These are phyloP conservation scores for Anas flavirostris DNA, from an alignment of 2,797 vertebrate species.

Conservation along the genomic window DNA sequence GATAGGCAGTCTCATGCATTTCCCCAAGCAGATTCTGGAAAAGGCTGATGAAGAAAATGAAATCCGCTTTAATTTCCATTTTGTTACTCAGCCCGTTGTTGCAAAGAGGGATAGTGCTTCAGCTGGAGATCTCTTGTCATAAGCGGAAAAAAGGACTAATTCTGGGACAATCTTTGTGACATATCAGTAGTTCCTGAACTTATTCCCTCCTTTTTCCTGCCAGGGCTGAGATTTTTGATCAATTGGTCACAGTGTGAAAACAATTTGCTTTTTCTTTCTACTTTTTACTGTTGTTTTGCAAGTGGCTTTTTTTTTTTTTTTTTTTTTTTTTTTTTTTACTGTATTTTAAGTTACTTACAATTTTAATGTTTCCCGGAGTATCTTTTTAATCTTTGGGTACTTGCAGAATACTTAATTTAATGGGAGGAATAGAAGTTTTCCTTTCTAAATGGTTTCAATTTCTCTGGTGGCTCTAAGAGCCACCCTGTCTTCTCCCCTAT, in stretches of 20 bases:
- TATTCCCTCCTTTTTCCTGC: neutral
- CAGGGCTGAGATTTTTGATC: neutral
- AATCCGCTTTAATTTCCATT: neutral
- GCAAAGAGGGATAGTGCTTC: neutral
- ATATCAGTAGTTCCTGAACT: neutral
- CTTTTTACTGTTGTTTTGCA: neutral
- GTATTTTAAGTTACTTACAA: neutral
- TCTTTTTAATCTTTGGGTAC: neutral
- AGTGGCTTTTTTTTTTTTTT: neutral
- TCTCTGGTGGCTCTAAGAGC: neutral
- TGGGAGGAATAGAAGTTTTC: neutral
- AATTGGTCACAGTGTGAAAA: neutral
- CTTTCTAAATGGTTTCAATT: neutral
- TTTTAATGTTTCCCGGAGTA: neutral
- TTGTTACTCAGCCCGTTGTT: neutral
- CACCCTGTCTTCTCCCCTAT: neutral
- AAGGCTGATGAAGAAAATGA: neutral
- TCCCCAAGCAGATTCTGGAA: neutral
- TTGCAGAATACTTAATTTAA: neutral
- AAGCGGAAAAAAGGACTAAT: neutral
- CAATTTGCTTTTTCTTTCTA: neutral
- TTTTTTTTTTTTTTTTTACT: neutral
- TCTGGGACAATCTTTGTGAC: neutral
- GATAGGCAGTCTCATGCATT: neutral
- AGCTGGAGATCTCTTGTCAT: neutral